phyloP scores from a whole-genome alignment of 2,888 invertebrate species.

The Drosophila algonquin region DNA sequence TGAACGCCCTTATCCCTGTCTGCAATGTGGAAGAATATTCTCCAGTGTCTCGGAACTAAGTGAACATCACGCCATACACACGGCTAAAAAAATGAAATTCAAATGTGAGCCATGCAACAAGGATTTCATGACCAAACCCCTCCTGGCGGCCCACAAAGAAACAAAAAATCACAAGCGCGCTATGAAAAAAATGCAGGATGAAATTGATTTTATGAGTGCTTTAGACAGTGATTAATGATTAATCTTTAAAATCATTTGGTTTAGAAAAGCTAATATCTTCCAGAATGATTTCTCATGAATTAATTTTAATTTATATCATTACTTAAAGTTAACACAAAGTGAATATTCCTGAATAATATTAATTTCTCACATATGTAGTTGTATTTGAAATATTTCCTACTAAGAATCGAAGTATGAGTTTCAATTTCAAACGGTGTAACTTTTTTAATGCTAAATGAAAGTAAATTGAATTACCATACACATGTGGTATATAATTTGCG shows the following conservation, averaged over 20 bases:
- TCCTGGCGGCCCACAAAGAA: slow-evolving; percentile 40
- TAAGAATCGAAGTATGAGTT: neutral
- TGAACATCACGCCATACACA: slow-evolving; percentile 40
- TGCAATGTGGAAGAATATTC: slow-evolving; percentile 59
- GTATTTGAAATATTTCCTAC: neutral
- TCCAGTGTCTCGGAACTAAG: slow-evolving; percentile 39
- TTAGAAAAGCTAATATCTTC: neutral
- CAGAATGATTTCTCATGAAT: neutral
- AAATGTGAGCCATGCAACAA: slow-evolving; percentile 60
- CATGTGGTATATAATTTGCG: neutral
- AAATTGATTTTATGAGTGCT: slow-evolving; percentile 19
- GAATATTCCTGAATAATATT: neutral
- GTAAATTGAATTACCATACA: neutral
- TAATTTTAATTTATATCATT: neutral
- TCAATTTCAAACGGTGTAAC: neutral
- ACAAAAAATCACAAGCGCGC: slow-evolving; percentile 43
- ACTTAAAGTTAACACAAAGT: neutral
- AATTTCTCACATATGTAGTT: neutral
- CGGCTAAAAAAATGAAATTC: neutral
- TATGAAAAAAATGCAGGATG: slow-evolving; percentile 33
- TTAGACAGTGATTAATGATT: slow-evolving; percentile 9
- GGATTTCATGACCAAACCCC: slow-evolving; percentile 22
- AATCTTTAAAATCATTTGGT: too few relatives aligned
- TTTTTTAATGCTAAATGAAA: neutral
- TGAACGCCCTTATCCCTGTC: slow-evolving; percentile 70